phyloP scores from a whole-genome alignment of 2,888 invertebrate species.

The Antheraea yamamai region DNA sequence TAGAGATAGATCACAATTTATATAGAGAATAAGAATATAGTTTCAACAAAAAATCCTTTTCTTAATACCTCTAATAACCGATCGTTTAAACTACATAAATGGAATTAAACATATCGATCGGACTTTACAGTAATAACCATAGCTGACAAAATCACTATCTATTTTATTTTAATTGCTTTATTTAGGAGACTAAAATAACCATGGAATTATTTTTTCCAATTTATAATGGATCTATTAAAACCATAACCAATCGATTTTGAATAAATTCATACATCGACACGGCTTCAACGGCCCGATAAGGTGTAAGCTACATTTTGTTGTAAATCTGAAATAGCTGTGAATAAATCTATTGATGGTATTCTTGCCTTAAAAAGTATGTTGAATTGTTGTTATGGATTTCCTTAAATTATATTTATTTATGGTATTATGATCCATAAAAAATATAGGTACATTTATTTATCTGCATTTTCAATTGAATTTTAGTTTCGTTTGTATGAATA shows the following conservation, averaged over 20 bases:
- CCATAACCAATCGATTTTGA: constrained; percentile 23
- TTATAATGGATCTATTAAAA: constrained; percentile 10
- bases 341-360: neutral
- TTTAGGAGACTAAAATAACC: neutral
- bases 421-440: neutral
- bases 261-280: constrained; percentile 28
- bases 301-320: neutral
- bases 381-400: neutral
- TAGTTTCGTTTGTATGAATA: neutral
- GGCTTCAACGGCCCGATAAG: constrained; percentile 20
- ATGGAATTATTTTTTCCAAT: neutral
- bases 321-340: constrained; percentile 1
- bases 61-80: neutral
- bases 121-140: constrained; percentile 11
- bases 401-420: neutral
- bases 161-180: constrained; percentile 7
- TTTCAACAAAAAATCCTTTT: neutral
- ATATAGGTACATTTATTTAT: neutral
- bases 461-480: neutral
- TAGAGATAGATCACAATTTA: neutral
- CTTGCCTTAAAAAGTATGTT: constrained; percentile 11
- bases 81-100: constrained; percentile 1
- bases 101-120: neutral
- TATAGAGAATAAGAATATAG: neutral
- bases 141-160: neutral